Evolutionary conservation across 2,888 invertebrate genomes (phyloP), one percentile per base, ranked within the genome.

Genomic region (Drosophila parthenogenetica): DNA sequence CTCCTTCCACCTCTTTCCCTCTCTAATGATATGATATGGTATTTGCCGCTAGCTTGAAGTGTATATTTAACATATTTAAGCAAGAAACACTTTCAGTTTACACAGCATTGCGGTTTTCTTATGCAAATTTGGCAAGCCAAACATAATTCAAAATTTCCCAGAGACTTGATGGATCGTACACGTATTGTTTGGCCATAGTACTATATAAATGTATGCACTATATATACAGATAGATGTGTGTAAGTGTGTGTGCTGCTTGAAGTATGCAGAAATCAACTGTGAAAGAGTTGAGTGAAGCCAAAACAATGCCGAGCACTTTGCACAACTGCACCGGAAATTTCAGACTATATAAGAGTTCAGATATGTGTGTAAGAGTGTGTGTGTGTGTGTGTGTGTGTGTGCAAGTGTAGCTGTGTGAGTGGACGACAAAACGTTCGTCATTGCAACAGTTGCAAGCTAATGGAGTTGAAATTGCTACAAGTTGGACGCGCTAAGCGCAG

Each of bases 311-410:
- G 58, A 68, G 70, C 74, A 77, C 61, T 81, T 81, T 73, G 69
- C 81, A 70, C 83, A 78, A 83, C 78, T 72, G 51, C 72, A 69
- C 84, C 84, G 81, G 81, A 81, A 76, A 81, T 73, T 81, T 73
- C 65, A 66, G 63, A 66, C 57, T 25, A 32, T 22, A 59, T 29
- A 49, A 60, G 55, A 49, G 13, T 19, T 35, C 10, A 42, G 19
- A 37, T 45, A 16, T 22, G 19, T 11, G 14, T 53, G 35, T 51
- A 7, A 7, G 29, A 29, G 25, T 51, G 13, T 35, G 8, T 42
- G 4, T 39, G 22, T 43, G 37, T 22, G 19, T 11, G 14, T 53
- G 35, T 51, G n/a, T n/a, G n/a, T n/a, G n/a, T n/a, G n/a, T 55
- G 14, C 42, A 46, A 58, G 25, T 51, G 39, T 45, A 3, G 17